Conservation (phyloP, 2,888 invertebrate genomes). For the Chymomyza caudatula region DNA sequence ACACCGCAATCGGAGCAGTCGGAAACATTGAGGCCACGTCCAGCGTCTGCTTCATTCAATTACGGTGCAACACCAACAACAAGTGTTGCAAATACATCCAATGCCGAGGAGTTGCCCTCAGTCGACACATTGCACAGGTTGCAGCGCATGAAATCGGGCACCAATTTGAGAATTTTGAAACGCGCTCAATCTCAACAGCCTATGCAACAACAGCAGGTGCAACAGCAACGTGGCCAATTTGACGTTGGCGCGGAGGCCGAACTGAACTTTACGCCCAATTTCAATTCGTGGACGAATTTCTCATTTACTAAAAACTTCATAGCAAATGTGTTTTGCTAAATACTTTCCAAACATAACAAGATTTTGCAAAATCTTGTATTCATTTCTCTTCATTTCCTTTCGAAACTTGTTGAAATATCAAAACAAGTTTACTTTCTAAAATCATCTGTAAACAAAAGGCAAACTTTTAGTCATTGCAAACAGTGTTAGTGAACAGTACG, state of each 20-base stretch:
- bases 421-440: background rate
- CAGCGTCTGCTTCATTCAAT: constrained; percentile 61
- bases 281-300: constrained; percentile 78
- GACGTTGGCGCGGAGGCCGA: constrained; percentile 21
- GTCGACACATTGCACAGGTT: constrained; percentile 48
- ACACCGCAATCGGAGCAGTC: constrained; percentile 37
- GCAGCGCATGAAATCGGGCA: constrained; percentile 72
- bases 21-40: constrained; percentile 48
- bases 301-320: constrained; percentile 78
- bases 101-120: constrained; percentile 1
- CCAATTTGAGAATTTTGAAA: constrained; percentile 67
- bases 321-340: constrained; percentile 77
- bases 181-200: constrained; percentile 64
- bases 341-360: background rate
- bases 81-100: constrained; percentile 15
- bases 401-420: background rate
- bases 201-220: constrained; percentile 23
- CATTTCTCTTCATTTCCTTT: background rate
- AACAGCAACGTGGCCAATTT: constrained; percentile 9
- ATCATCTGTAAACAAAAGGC: background rate
- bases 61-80: constrained; percentile 24
- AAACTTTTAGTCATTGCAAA: background rate
- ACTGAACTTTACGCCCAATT: constrained; percentile 74
- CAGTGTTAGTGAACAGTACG: no score
- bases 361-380: background rate